Percentiles rank a stretch among this genome's conserved stretches.
Conservation (phyloP, 2,797 vertebrate species). For the Ctenosaura bakeri region DNA sequence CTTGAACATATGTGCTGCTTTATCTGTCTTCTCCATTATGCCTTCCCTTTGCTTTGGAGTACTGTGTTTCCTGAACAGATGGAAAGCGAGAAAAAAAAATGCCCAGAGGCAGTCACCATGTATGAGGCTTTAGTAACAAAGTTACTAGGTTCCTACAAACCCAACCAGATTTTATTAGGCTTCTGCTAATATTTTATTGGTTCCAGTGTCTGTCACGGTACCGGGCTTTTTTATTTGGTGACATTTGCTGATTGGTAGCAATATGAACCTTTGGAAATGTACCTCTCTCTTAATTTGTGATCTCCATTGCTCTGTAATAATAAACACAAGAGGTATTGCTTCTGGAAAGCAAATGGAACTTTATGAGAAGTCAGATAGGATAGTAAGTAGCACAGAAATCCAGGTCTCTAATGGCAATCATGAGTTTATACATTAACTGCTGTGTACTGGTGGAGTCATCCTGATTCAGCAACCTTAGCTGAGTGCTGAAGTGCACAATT, state of each 20-base stretch:
- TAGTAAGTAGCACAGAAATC: not conserved
- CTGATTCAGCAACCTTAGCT: not conserved
- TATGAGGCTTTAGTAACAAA: not conserved
- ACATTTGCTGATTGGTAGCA: not conserved
- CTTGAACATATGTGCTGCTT: constrained; percentile 4
- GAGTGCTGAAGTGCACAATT: not conserved
- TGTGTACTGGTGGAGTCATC: not conserved
- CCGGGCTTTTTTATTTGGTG: not conserved
- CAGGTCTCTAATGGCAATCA: not conserved
- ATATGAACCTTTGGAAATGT: not conserved
- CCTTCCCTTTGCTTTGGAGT: not conserved
- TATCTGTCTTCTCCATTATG: not conserved
- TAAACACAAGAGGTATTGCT: not conserved
- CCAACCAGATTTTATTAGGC: not conserved
- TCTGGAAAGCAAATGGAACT: not conserved
- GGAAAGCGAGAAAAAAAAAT: not conserved
- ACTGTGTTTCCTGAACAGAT: constrained; percentile 14
- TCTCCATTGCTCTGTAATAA: not conserved
- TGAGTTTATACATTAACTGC: not conserved
- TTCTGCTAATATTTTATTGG: not conserved
- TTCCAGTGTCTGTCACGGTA: not conserved
- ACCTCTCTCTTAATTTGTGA: not conserved
- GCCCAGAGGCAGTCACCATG: not conserved
- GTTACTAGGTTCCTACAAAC: not conserved
- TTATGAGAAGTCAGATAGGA: not conserved